Conservation (phyloP, 2,113 vertebrate genomes). For the Bubo blakistoni region DNA sequence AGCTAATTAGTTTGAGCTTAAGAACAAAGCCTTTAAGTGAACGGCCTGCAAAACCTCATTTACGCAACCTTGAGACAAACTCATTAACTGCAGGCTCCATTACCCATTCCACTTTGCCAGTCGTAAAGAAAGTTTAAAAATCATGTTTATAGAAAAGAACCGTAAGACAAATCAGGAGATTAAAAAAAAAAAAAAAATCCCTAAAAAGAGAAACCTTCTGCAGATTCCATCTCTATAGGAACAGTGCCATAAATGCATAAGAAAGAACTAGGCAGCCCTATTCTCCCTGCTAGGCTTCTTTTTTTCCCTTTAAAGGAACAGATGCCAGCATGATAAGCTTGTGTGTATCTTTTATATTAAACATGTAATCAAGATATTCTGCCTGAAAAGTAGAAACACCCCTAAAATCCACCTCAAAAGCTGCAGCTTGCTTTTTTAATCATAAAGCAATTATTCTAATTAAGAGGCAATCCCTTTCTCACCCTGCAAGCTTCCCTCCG, state of each 20-base stretch:
- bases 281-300: conserved; percentile 35
- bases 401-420: background rate
- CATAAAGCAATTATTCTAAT: conserved; percentile 33
- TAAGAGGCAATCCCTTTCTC: conserved; percentile 9
- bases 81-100: conserved; percentile 50
- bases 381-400: background rate
- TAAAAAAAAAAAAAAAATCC: background rate
- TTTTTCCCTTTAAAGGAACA: conserved; percentile 59
- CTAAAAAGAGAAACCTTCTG: background rate
- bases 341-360: background rate
- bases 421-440: background rate
- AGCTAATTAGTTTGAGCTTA: conserved; percentile 36
- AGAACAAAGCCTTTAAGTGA: conserved; percentile 41
- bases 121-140: conserved; percentile 49
- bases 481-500: background rate
- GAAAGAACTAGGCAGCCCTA: conserved; percentile 11
- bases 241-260: conserved; percentile 34
- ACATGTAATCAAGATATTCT: background rate
- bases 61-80: background rate
- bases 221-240: conserved; percentile 58
- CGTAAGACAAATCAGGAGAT: background rate
- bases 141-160: background rate
- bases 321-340: conserved; percentile 43
- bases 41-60: conserved; percentile 48
- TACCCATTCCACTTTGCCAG: background rate